Evolutionary conservation across 2,888 invertebrate species (phyloP).

Genomic region (Dusona sp.): DNA sequence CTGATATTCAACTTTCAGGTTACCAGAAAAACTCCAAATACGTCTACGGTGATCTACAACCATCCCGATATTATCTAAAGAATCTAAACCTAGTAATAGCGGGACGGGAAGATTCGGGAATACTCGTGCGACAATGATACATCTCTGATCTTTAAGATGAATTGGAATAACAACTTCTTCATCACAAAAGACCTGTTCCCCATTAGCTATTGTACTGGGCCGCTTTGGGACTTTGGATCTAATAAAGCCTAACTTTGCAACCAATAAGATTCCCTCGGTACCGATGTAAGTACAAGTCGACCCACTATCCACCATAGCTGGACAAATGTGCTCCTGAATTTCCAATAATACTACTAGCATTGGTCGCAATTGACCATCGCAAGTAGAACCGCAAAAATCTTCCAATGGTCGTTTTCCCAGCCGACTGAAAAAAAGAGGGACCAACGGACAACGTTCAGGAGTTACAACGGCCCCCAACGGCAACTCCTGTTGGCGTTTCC

Average conservation of each 20-base stretch:
- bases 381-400: not conserved
- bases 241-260: not conserved
- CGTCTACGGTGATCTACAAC: not conserved
- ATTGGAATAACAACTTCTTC: not conserved
- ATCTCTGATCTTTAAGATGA: not conserved
- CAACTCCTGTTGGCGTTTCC: not conserved
- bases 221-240: not conserved
- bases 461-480: not conserved
- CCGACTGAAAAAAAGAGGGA: not conserved
- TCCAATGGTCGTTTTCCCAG: not conserved
- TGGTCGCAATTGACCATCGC: not conserved
- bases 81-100: not conserved
- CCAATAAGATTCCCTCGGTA: not conserved
- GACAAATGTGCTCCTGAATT: not conserved
- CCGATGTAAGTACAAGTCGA: not conserved
- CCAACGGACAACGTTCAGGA: not conserved
- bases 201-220: not conserved
- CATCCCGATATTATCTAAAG: not conserved
- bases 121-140: not conserved
- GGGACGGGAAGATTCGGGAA: slow-evolving; percentile 1
- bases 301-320: not conserved
- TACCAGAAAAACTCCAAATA: not conserved
- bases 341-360: not conserved
- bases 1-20: not conserved
- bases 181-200: not conserved